Conservation (phyloP, 1,140 invertebrate species). For the Hylaeus anthracinus region DNA sequence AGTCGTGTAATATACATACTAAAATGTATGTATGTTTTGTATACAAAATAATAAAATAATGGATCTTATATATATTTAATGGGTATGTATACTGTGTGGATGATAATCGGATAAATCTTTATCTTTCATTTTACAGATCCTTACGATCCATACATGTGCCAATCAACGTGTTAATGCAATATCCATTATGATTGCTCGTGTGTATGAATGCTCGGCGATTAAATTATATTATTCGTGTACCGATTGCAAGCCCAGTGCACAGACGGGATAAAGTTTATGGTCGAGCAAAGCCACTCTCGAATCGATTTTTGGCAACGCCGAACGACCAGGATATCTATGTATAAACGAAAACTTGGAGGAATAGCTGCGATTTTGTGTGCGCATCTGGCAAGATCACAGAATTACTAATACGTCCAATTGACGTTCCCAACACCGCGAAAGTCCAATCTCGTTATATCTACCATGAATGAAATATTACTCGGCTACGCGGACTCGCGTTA, state of each 20-base stretch:
- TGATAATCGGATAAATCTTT: too few species aligned
- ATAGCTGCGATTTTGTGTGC: constrained; percentile 8
- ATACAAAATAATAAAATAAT: too few species aligned
- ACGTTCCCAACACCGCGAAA: background rate
- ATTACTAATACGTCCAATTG: background rate
- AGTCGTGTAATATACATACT: too few species aligned
- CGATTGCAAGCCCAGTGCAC: background rate
- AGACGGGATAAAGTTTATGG: background rate
- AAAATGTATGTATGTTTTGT: too few species aligned
- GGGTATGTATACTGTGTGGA: too few species aligned
- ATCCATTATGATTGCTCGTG: too few species aligned
- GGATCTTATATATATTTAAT: too few species aligned
- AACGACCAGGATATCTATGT: background rate
- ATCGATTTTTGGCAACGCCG: constrained; percentile 29
- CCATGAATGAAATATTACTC: background rate
- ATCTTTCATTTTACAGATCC: too few species aligned
- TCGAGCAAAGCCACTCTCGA: too few species aligned
- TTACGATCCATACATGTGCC: too few species aligned
- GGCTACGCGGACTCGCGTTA: background rate
- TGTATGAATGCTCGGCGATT: too few species aligned
- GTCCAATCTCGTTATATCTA: background rate
- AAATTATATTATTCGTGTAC: background rate
- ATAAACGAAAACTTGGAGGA: constrained; percentile 20
- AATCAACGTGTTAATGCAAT: too few species aligned
- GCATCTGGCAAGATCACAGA: constrained; percentile 22